A percentile compares a stretch with the other conserved stretches of the same genome.
phyloP scores from a whole-genome alignment of 2,113 vertebrate species.

The Grallaria varia region DNA sequence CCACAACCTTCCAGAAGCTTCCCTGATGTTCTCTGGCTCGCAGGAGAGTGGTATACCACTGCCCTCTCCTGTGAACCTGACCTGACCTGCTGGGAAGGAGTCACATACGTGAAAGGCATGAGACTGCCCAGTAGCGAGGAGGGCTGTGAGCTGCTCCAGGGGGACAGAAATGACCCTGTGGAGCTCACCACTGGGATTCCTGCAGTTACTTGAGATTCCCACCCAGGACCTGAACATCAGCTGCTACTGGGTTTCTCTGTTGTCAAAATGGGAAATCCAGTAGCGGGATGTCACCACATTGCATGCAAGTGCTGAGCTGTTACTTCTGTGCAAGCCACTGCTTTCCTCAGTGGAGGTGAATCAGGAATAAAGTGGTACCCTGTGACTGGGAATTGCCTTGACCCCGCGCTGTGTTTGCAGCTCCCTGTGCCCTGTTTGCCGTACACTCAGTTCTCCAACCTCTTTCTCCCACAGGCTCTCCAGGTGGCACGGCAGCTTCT shows the following conservation, averaged over 20 bases:
- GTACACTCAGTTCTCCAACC: conserved; percentile 32
- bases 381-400: neutral
- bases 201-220: neutral
- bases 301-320: neutral
- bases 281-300: fast-evolving
- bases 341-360: neutral
- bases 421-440: neutral
- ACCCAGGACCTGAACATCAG: neutral
- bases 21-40: neutral
- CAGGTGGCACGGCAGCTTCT: conserved; percentile 95
- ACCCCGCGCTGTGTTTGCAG: neutral
- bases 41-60: neutral
- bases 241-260: neutral
- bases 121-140: neutral
- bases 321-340: neutral
- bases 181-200: neutral
- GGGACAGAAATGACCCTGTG: fast-evolving
- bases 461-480: conserved; percentile 83
- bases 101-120: neutral
- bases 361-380: fast-evolving
- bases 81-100: neutral
- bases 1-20: neutral
- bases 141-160: neutral
- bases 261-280: neutral
- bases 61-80: neutral